Base-by-base conservation (phyloP, 2,113 vertebrate genomes). In the Corapipo altera region DNA sequence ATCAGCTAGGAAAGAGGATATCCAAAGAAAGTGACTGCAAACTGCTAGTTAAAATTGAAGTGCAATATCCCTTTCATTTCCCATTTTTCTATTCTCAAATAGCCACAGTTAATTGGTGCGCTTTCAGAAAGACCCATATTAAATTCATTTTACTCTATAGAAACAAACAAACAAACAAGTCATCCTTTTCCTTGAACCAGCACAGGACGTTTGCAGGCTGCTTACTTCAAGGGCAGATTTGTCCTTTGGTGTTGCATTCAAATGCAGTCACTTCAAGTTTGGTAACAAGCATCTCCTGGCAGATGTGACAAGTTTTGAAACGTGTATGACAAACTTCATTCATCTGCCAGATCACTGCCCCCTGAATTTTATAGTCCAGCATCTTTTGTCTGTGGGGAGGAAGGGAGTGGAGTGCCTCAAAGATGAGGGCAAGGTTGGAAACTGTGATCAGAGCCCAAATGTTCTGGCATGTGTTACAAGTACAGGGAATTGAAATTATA, bases 381-480 rank as follows among this genome's bases (percentile, higher is more conserved):
- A 74, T 71, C 85, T 81, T 86, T 89, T 89, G 74, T 78, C 65
- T 59, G 43, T 6, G 43, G 48, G n/a, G 72, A 77, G 71, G 46
- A 61, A 88, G 54, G 55, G 48, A 74, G 24, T 8, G 1, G 75
- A 92, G 83, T 27, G 48, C 85, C 88, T 86, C 49, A 61, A 52
- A 89, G 90, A 84, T 22, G 79, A 91, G 43, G 73, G 69, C 77
- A 93, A 85, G 37, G 65, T n/a, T 88, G 88, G 79, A 90, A 92
- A 80, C 57, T 18, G 24, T 8, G 3, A 57, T 37, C 72, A 57
- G 82, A 94, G 85, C 43, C 57, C 8, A 6, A 64, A 72, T 1
- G 24, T 1, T 0, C 72, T 88, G 88, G 64, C 91, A 91, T 84
- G 52, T 69, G 57, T 49, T 69, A 67, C 12, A 13, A 70, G 72